Conservation (phyloP, 2,113 vertebrate genomes). For the Rynchops niger region DNA sequence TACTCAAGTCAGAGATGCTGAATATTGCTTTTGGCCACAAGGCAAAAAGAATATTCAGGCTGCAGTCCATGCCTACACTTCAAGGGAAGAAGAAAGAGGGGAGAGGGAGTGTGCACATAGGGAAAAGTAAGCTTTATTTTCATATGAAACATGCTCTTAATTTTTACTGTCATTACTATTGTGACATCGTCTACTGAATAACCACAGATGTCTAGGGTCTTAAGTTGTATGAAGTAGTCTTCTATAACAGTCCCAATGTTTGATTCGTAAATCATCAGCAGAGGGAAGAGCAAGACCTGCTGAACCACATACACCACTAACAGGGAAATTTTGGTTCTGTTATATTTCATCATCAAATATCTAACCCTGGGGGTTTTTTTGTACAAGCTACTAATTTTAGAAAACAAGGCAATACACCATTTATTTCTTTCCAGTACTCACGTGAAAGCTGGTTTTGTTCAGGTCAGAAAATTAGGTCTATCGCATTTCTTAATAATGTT, state of each 20-base stretch:
- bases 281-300: not conserved
- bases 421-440: not conserved
- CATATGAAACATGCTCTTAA: not conserved
- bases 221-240: not conserved
- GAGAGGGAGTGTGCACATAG: rapidly evolving
- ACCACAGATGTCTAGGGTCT: not conserved
- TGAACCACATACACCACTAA: not conserved
- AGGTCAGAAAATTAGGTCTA: not conserved
- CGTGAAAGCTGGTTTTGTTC: not conserved
- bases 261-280: not conserved
- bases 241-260: not conserved
- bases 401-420: not conserved
- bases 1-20: not conserved
- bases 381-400: not conserved
- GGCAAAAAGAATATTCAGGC: not conserved
- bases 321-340: not conserved
- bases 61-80: not conserved
- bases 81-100: not conserved
- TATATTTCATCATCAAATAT: not conserved
- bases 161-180: not conserved
- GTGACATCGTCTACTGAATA: not conserved
- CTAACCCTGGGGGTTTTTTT: not conserved
- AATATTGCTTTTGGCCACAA: not conserved
- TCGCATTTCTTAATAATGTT: not conserved
- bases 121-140: not conserved